Percentiles rank a stretch among this genome's conserved stretches.
phyloP scores from a whole-genome alignment of 2,888 invertebrate genomes.

The Pecten maximus region DNA sequence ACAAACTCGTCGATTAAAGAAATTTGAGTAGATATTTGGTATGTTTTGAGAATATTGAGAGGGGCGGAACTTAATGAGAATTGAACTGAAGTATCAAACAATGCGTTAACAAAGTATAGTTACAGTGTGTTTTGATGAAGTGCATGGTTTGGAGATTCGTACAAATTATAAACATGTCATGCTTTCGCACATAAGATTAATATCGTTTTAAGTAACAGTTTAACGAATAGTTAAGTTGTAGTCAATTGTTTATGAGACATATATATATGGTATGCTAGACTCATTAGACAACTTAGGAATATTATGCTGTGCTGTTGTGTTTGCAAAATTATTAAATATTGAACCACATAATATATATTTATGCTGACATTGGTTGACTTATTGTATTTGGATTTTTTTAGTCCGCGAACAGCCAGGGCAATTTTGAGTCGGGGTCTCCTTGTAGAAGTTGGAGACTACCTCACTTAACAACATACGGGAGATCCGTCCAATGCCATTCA shows the following conservation, averaged over 20 bases:
- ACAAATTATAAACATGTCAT: too few relatives aligned
- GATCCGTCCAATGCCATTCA: too few relatives aligned
- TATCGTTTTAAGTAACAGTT: not conserved
- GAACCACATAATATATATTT: not conserved
- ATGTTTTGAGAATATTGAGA: too few relatives aligned
- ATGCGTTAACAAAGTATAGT: not conserved
- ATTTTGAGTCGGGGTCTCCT: too few relatives aligned
- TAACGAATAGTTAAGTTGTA: not conserved
- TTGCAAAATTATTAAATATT: not conserved
- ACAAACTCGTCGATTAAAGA: too few relatives aligned
- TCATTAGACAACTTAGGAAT: not conserved
- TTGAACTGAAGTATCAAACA: not conserved
- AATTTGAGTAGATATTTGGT: too few relatives aligned
- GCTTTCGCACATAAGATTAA: not conserved
- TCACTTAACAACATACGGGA: too few relatives aligned
- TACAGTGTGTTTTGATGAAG: not conserved
- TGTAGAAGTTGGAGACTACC: too few relatives aligned
- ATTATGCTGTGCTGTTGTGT: not conserved
- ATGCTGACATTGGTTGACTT: not conserved
- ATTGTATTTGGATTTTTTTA: too few relatives aligned
- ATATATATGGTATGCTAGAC: not conserved
- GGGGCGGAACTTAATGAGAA: too few relatives aligned
- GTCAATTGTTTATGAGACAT: not conserved
- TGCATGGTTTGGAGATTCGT: not conserved
- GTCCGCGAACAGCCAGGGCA: too few relatives aligned